phyloP scores from a whole-genome alignment of 2,113 vertebrate species.

The Astur gentilis region DNA sequence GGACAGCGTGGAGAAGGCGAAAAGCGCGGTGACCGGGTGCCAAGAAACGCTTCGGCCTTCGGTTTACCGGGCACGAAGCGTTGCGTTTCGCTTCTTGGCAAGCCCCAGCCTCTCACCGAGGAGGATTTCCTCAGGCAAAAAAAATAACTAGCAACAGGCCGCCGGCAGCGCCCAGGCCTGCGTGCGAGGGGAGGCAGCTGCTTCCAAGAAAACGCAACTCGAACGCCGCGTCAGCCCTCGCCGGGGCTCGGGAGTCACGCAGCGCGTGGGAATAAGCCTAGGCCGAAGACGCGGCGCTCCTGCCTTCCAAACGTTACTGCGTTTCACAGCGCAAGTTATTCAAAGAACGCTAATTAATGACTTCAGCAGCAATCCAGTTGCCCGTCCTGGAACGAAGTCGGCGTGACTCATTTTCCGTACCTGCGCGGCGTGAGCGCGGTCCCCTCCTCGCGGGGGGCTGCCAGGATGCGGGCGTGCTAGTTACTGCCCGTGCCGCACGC shows the following conservation, averaged over 20 bases:
- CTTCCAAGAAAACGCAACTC: not conserved
- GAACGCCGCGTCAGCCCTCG: not conserved
- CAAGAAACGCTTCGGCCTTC: not conserved
- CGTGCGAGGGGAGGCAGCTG: not conserved
- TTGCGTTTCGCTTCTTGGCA: not conserved
- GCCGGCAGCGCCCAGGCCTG: not conserved
- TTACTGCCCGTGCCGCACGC: not conserved
- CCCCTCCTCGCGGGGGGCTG: not conserved
- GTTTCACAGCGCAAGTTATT: fast-evolving
- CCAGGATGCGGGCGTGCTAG: not conserved
- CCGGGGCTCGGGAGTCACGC: not conserved
- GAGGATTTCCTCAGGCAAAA: not conserved
- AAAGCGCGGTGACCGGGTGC: too few relatives aligned
- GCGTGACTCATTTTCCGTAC: not conserved
- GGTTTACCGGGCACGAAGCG: not conserved
- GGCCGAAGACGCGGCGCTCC: not conserved
- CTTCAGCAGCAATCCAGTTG: not conserved
- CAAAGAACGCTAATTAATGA: not conserved
- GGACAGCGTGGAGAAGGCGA: fast-evolving
- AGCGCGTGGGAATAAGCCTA: fast-evolving
- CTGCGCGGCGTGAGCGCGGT: not conserved
- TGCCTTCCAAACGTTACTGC: not conserved
- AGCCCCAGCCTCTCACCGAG: not conserved
- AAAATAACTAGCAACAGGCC: fast-evolving
- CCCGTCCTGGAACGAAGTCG: not conserved